These are phyloP conservation scores for Cantharis rustica DNA, from an alignment of 2,888 invertebrate species.

Conservation along the genomic window DNA sequence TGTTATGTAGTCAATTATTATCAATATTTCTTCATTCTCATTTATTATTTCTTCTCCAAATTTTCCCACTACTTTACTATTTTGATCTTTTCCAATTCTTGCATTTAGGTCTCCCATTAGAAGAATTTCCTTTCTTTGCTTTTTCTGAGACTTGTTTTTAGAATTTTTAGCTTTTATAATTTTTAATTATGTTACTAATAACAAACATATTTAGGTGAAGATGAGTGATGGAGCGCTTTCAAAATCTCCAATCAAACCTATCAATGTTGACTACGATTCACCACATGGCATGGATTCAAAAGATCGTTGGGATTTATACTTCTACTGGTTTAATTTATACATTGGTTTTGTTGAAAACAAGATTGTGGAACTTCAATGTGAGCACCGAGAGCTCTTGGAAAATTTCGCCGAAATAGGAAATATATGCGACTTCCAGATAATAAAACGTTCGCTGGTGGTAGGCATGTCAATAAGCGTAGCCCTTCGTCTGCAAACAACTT, in stretches of 20 bases:
- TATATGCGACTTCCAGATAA: constrained; percentile 62
- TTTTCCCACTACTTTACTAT: too few species aligned
- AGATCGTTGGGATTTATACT: constrained; percentile 49
- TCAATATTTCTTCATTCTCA: too few species aligned
- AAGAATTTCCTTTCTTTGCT: too few species aligned
- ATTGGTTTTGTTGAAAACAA: constrained; percentile 32
- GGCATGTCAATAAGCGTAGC: constrained; percentile 81
- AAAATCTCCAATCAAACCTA: not conserved
- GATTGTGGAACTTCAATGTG: constrained; percentile 33
- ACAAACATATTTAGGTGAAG: not conserved
- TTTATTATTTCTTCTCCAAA: too few species aligned
- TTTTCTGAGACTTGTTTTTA: too few species aligned
- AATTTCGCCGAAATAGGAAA: constrained; percentile 46
- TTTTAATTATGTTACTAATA: too few species aligned
- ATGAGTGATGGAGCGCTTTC: not conserved
- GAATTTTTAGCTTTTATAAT: too few species aligned
- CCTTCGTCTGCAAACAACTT: constrained; percentile 66
- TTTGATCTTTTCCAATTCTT: too few species aligned
- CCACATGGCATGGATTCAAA: constrained; percentile 39
- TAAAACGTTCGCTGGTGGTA: constrained; percentile 62
- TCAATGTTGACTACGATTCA: constrained; percentile 31
- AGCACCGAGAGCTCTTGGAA: constrained; percentile 37
- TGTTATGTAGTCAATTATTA: too few species aligned
- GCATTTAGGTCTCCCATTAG: too few species aligned
- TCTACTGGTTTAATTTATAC: constrained; percentile 43